A percentile compares a stretch with the other conserved stretches of the same genome.
Evolutionary conservation across 2,113 vertebrate species (phyloP).

Genomic region (Onychostruthus taczanowskii): DNA sequence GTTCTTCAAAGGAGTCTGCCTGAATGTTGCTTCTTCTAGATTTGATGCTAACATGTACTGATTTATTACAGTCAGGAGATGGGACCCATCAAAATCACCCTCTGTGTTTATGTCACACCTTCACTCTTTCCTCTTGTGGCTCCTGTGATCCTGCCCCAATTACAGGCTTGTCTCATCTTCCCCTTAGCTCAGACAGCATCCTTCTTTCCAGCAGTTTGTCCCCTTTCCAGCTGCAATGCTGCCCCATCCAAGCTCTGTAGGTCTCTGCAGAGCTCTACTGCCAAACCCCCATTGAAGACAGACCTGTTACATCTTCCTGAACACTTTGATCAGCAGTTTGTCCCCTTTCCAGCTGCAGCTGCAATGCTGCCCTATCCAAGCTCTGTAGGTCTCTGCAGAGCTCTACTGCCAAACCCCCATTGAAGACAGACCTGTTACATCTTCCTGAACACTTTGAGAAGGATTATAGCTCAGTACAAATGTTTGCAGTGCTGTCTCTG

Average conservation of each 20-base stretch:
- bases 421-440: background rate
- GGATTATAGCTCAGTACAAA: background rate
- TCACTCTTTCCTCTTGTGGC: background rate
- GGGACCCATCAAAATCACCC: background rate
- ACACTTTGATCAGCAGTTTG: too few relatives aligned
- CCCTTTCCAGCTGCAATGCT: fast-evolving
- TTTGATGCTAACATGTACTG: background rate
- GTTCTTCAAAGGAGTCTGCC: background rate
- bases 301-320: background rate
- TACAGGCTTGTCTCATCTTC: background rate
- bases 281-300: background rate
- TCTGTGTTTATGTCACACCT: background rate
- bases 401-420: background rate
- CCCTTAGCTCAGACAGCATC: background rate
- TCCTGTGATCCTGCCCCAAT: background rate
- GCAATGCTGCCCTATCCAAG: too few relatives aligned
- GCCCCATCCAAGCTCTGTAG: background rate
- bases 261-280: background rate
- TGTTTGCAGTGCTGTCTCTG: background rate
- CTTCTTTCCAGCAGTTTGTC: background rate
- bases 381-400: background rate
- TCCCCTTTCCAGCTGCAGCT: fast-evolving
- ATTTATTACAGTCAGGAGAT: background rate
- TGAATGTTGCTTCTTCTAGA: background rate
- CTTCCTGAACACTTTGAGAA: background rate